Conservation (phyloP, 2,797 vertebrate species). For the Melanotaenia pygmaea region DNA sequence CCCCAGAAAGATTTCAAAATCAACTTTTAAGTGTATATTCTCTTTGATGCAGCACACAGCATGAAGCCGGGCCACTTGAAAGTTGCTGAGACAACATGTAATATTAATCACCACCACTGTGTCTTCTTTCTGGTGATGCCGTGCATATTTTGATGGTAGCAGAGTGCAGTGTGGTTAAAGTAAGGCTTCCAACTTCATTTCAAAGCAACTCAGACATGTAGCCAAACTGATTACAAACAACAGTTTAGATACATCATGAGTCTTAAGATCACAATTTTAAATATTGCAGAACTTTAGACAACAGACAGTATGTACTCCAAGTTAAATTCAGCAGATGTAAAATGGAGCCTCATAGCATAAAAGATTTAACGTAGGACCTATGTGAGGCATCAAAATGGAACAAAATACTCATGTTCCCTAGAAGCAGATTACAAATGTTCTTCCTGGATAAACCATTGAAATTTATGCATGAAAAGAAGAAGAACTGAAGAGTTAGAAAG, state of each 20-base stretch:
- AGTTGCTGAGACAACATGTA: conserved; percentile 75
- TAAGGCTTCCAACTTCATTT: conserved; percentile 20
- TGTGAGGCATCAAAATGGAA: conserved; percentile 9
- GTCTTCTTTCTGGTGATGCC: conserved; percentile 56
- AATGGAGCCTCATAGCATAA: conserved; percentile 16
- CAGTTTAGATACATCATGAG: background rate
- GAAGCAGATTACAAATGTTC: background rate
- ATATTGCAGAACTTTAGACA: conserved; percentile 30
- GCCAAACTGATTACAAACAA: conserved; percentile 11
- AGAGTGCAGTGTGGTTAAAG: conserved; percentile 22
- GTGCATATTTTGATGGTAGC: conserved; percentile 36
- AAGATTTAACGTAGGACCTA: conserved; percentile 14
- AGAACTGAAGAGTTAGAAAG: background rate
- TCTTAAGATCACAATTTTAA: conserved; percentile 28
- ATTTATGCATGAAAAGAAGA: background rate
- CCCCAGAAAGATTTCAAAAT: conserved; percentile 66
- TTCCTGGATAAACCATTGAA: background rate
- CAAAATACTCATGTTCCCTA: background rate
- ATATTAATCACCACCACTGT: conserved; percentile 71
- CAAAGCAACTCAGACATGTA: conserved; percentile 3
- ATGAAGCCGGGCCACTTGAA: conserved; percentile 67
- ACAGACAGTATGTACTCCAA: background rate
- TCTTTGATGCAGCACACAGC: conserved; percentile 80
- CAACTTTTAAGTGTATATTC: conserved; percentile 76
- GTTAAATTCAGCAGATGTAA: conserved; percentile 27